phyloP scores from a whole-genome alignment of 2,888 invertebrate species.

The Prostheceraeus crozeri region DNA sequence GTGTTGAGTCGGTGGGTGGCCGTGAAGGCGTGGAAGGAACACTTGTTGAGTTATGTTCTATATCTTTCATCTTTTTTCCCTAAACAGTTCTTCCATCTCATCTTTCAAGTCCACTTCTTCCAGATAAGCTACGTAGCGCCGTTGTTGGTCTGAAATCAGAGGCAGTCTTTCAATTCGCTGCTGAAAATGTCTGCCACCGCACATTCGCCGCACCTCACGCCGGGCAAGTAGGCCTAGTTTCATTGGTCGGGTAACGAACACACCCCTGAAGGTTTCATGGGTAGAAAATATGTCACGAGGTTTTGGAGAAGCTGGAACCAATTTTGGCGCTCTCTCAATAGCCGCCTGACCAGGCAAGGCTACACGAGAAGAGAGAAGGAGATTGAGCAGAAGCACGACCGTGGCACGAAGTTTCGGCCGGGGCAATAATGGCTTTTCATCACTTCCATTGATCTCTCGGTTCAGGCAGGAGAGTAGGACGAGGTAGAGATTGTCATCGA shows the following conservation, averaged over 20 bases:
- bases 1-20: no score
- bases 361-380: not conserved
- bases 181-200: not conserved
- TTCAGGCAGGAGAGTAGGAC: not conserved
- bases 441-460: not conserved
- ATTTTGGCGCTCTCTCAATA: not conserved
- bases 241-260: not conserved
- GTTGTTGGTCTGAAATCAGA: not conserved
- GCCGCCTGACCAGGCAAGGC: not conserved
- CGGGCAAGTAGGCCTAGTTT: slow-evolving; percentile 2
- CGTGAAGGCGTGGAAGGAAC: no score
- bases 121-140: not conserved
- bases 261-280: not conserved
- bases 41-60: no score
- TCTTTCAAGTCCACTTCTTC: slow-evolving; percentile 1
- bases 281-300: not conserved
- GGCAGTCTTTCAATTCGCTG: not conserved
- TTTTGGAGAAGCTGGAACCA: no score
- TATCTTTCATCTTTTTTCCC: no score
- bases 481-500: slow-evolving; percentile 2
- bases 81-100: no score
- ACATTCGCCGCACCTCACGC: not conserved
- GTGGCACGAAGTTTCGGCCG: not conserved
- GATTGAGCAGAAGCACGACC: slow-evolving; percentile 7
- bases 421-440: not conserved